Percentiles rank a stretch among this genome's conserved stretches.
Evolutionary conservation across 2,797 vertebrate genomes (phyloP).

Genomic region (Podargus strigoides): DNA sequence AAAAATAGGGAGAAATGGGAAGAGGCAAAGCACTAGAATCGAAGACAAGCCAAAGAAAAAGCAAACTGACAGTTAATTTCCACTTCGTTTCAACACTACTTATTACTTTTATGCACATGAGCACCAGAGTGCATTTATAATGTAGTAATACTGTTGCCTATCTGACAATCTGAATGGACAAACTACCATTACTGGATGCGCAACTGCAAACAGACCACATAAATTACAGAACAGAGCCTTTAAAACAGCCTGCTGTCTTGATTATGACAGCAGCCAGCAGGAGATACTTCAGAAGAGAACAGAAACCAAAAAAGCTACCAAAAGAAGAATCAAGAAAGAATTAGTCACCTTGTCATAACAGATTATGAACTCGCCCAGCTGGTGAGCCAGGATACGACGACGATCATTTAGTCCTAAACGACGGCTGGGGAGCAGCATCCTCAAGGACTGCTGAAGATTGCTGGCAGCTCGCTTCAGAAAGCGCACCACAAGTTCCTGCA

Average conservation of each 20-base stretch:
- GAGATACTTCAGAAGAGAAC: neutral
- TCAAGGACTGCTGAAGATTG: conserved; percentile 87
- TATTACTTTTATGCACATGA: neutral
- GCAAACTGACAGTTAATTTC: neutral
- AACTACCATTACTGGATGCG: neutral
- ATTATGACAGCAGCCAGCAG: neutral
- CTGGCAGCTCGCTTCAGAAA: conserved; percentile 89
- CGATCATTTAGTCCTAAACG: conserved; percentile 81
- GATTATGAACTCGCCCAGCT: conserved; percentile 87
- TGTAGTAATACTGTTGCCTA: neutral
- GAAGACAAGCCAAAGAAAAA: neutral
- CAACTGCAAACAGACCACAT: neutral
- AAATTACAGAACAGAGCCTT: neutral
- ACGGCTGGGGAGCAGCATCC: conserved; percentile 81
- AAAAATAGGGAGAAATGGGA: neutral
- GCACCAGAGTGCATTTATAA: neutral
- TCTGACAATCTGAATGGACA: neutral
- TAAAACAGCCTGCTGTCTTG: neutral
- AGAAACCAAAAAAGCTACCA: neutral
- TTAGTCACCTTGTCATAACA: conserved; percentile 85
- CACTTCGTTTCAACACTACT: neutral
- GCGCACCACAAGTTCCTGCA: conserved; percentile 90
- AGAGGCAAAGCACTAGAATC: neutral
- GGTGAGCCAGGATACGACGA: conserved; percentile 85
- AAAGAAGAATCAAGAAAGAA: neutral